Evolutionary conservation across 2,797 vertebrate genomes (phyloP).

Genomic region (Sebastes matsubarae): DNA sequence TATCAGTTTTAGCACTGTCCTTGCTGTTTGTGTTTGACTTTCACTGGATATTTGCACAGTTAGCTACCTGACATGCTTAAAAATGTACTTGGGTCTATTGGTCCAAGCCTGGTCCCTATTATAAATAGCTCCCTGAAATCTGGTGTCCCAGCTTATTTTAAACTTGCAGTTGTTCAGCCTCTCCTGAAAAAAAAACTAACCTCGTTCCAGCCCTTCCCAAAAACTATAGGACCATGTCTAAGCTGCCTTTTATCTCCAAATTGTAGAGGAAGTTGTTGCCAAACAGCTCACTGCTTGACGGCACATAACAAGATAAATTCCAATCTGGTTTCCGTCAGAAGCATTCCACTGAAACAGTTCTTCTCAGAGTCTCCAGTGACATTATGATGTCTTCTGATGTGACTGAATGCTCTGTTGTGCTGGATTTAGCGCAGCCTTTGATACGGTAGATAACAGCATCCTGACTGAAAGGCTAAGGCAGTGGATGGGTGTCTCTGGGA

Average conservation of each 20-base stretch:
- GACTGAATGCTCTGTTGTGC: background rate
- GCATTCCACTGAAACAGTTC: background rate
- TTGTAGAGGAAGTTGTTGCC: background rate
- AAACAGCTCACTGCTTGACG: background rate
- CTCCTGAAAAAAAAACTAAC: background rate
- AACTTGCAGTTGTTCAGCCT: background rate
- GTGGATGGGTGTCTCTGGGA: background rate
- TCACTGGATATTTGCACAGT: background rate
- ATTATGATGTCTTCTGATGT: background rate
- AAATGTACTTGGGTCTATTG: background rate
- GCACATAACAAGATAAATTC: background rate
- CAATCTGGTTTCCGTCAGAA: background rate
- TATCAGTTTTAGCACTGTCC: background rate
- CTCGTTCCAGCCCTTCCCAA: background rate
- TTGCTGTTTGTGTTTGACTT: background rate
- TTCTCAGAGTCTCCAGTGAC: background rate
- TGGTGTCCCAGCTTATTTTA: background rate
- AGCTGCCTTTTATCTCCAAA: background rate
- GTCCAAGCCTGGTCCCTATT: background rate
- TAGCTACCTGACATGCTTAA: background rate
- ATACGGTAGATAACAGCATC: background rate
- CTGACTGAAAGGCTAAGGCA: background rate
- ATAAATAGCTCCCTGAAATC: background rate
- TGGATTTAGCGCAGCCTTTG: background rate
- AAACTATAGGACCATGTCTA: background rate